Percentiles rank a stretch among this genome's conserved stretches.
Evolutionary conservation across 2,113 vertebrate genomes (phyloP).

Genomic region (Suricata suricatta): DNA sequence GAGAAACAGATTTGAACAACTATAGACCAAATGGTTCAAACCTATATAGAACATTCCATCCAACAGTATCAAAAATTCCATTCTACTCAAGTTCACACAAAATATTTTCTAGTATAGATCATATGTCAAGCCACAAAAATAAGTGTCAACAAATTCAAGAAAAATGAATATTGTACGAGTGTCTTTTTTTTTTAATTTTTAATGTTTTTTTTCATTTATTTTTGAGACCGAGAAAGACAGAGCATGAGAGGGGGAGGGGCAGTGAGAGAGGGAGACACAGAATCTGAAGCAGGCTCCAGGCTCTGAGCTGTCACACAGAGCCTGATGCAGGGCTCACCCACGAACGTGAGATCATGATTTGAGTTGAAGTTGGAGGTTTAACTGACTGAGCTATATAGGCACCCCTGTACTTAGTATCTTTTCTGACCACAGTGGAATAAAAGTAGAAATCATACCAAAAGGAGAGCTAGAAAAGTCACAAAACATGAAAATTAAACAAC

Average conservation of each 20-base stretch:
- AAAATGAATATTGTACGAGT: background rate
- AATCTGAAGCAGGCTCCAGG: too few species aligned
- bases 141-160: background rate
- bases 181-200: background rate
- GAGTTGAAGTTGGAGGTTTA: too few species aligned
- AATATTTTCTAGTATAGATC: background rate
- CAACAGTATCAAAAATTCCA: background rate
- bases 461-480: background rate
- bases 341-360: too few species aligned
- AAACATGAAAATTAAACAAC: background rate
- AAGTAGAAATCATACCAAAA: background rate
- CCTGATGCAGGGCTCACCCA: too few species aligned
- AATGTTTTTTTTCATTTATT: too few species aligned
- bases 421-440: background rate
- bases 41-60: background rate
- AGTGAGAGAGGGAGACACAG: too few species aligned
- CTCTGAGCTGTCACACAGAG: too few species aligned
- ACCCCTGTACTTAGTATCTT: background rate
- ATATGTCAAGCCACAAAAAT: background rate
- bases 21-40: background rate
- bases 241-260: too few species aligned
- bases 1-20: background rate
- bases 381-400: too few species aligned
- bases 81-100: background rate
- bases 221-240: too few species aligned